phyloP scores from a whole-genome alignment of 37 sponge, comb jelly and placozoan species.

The Theonella swinhoei region DNA sequence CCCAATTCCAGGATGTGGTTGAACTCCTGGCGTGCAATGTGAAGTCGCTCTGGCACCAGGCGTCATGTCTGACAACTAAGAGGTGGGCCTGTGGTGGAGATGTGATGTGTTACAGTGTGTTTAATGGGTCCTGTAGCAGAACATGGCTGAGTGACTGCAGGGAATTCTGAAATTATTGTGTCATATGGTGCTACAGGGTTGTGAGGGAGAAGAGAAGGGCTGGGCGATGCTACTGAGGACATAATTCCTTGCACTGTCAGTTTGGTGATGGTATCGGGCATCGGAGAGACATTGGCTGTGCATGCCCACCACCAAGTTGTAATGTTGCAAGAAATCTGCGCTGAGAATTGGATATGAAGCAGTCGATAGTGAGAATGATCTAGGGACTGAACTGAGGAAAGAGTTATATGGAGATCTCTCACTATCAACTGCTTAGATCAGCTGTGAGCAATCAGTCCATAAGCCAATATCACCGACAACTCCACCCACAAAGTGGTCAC shows the following conservation, averaged over 20 bases:
- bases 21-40: constrained; percentile 57
- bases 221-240: neutral
- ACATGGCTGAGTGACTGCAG: constrained; percentile 35
- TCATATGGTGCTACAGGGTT: constrained; percentile 21
- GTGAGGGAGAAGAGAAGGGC: constrained; percentile 36
- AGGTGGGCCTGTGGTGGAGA: constrained; percentile 65
- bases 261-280: constrained; percentile 24
- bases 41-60: constrained; percentile 59
- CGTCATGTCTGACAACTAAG: constrained; percentile 54
- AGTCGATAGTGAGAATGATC: no score
- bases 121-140: constrained; percentile 24
- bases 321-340: constrained; percentile 64
- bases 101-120: constrained; percentile 63
- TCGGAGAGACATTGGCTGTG: constrained; percentile 24
- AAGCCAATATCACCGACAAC: no score
- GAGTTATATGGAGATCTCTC: no score
- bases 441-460: no score
- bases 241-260: constrained; percentile 40
- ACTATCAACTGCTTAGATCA: no score
- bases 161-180: constrained; percentile 57
- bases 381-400: no score
- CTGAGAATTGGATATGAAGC: constrained; percentile 72
- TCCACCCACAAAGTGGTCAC: no score
- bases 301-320: constrained; percentile 57
- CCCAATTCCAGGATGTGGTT: constrained; percentile 71